Evolutionary conservation across 1,140 invertebrate genomes (phyloP), one percentile per base, ranked within the genome.

Genomic region (Dinothrombium tinctorium): DNA sequence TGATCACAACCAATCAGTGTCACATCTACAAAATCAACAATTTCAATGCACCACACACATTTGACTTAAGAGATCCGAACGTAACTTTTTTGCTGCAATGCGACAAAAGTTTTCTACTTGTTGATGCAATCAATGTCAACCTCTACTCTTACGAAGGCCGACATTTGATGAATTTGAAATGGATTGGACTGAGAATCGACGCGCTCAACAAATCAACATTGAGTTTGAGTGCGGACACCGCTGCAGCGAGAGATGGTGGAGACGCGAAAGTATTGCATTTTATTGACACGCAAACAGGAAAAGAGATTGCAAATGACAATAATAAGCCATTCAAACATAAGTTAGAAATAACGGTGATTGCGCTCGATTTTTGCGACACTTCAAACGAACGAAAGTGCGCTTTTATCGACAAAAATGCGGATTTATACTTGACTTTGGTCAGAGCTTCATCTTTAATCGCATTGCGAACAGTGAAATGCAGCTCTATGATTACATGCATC

Each of bases 131-230:
- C 28, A 64, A 65, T 33, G 56, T 86, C 2, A 73, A 73, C 44
- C 59, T 90, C 6, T 84, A 84, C 55, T 81, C 71, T 44, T 92
- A 89, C 55, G 81, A 90, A 60, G 84, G 84, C 1, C 64, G 80
- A 40, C 56, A 81, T 33, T 54, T 79, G 1, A 71, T 72, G 23
- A 69, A 69, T 49, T 78, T 79, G n/a, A 70, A 71, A 51, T 84
- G 75, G 72, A 69, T 71, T 14, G 73, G 74, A 23, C 72, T 74
- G 58, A 61, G 67, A 40, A 65, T 69, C 19, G 74, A 77, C 46
- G 59, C 65, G 17, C 54, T 78, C 12, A 71, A 69, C 52, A 49
- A 60, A 14, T 57, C 63, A 17, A 72, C 69, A 1, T 1, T 40
- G 7, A 15, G 73, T 4, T 56, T 92, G n/a, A 76, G 76, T 33